A percentile compares a stretch with the other conserved stretches of the same genome.
Evolutionary conservation across 2,797 vertebrate species (phyloP).

Genomic region (Petrocephalus sullivani): DNA sequence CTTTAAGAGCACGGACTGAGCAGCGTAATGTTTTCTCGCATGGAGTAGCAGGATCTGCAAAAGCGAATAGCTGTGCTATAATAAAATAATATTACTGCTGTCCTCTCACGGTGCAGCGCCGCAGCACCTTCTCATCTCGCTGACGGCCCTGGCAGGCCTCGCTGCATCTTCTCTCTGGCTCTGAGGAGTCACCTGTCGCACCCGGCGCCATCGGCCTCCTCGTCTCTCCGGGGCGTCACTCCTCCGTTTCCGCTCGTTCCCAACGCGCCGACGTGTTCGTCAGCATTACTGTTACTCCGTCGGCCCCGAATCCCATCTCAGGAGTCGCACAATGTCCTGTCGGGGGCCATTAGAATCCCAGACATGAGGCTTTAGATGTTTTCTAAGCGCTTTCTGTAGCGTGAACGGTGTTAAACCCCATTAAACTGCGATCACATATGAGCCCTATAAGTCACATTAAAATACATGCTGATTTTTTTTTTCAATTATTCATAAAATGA

Average conservation of each 20-base stretch:
- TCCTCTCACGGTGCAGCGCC: neutral
- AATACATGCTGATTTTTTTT: neutral
- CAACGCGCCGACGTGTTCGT: neutral
- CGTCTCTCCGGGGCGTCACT: neutral
- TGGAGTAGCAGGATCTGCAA: neutral
- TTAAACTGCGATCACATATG: neutral
- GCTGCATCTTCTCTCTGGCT: neutral
- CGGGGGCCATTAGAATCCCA: neutral
- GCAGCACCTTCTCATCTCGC: neutral
- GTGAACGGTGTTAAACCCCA: neutral
- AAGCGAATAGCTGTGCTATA: neutral
- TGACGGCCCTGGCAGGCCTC: neutral
- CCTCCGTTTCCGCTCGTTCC: neutral
- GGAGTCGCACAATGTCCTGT: neutral
- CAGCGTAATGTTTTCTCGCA: neutral
- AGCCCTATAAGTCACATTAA: neutral
- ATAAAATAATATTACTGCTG: neutral
- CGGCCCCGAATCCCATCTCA: neutral
- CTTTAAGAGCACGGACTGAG: neutral
- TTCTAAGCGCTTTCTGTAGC: neutral
- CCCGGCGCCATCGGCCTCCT: neutral
- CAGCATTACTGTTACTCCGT: neutral
- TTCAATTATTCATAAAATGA: constrained; percentile 1
- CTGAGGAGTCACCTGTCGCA: neutral
- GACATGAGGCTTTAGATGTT: neutral